Conservation (phyloP, 2,113 vertebrate genomes). For the Ceuthmochares aereus region DNA sequence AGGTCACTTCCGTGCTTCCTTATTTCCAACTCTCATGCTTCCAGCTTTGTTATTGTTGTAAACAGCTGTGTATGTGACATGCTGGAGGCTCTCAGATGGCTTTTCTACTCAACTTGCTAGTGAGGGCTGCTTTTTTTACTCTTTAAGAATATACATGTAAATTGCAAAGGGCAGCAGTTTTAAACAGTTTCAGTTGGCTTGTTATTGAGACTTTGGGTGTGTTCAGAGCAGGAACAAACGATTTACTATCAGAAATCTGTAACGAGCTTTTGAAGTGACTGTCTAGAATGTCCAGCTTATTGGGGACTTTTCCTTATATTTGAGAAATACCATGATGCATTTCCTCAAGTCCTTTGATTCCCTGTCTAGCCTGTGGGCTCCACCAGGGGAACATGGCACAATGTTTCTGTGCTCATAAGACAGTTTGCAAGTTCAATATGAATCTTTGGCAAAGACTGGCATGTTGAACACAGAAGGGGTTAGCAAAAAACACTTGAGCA, state of each 20-base stretch:
- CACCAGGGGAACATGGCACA: background rate
- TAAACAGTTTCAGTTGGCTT: background rate
- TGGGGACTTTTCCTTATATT: background rate
- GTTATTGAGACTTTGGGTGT: background rate
- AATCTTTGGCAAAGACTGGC: background rate
- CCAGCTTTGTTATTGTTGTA: background rate
- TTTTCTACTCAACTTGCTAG: background rate
- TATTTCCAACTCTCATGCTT: background rate
- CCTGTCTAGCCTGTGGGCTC: background rate
- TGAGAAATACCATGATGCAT: fast-evolving
- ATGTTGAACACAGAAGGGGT: background rate
- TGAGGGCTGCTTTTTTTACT: background rate
- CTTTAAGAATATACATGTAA: fast-evolving
- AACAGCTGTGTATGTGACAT: background rate
- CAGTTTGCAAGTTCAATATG: background rate
- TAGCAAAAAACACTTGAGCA: background rate
- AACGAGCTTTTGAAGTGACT: background rate
- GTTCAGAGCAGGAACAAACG: background rate
- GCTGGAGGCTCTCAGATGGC: background rate
- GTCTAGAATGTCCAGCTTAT: background rate
- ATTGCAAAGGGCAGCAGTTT: background rate
- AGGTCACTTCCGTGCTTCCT: background rate
- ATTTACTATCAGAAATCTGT: background rate
- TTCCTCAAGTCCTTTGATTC: background rate
- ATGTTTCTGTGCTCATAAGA: background rate